Evolutionary conservation across 2,888 invertebrate genomes (phyloP).

Genomic region (Pardosa pseudoannulata): DNA sequence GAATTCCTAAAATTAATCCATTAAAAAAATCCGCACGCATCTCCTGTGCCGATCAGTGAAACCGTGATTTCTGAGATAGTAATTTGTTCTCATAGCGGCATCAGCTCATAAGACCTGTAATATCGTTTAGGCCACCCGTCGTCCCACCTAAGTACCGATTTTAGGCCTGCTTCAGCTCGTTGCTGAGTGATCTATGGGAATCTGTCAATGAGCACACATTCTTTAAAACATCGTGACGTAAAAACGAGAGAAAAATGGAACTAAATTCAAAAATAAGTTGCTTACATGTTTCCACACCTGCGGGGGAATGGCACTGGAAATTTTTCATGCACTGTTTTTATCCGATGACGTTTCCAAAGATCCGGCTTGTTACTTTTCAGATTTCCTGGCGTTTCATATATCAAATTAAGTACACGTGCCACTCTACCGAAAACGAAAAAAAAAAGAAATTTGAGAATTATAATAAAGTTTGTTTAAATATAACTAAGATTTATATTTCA

Average conservation of each 20-base stretch:
- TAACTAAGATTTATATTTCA: too few relatives aligned
- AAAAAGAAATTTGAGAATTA: too few relatives aligned
- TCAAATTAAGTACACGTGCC: slow-evolving; percentile 1
- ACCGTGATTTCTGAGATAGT: not conserved
- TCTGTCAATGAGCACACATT: not conserved
- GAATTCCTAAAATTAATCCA: too few relatives aligned
- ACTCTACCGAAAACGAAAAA: too few relatives aligned
- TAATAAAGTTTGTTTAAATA: too few relatives aligned
- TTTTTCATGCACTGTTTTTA: slow-evolving; percentile 4
- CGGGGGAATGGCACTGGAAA: not conserved
- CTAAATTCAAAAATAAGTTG: not conserved
- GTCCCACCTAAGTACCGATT: not conserved
- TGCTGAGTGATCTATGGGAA: slow-evolving; percentile 4
- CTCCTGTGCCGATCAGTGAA: too few relatives aligned
- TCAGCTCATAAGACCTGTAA: not conserved
- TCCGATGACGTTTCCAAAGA: not conserved
- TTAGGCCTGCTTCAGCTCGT: not conserved
- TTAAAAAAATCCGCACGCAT: too few relatives aligned
- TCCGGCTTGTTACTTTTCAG: not conserved
- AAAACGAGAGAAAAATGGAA: slow-evolving; percentile 10
- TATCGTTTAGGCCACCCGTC: slow-evolving; percentile 4
- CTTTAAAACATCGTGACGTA: not conserved
- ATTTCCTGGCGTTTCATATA: not conserved
- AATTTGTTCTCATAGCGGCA: slow-evolving; percentile 14
- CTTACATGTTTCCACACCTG: slow-evolving; percentile 10